Base-by-base conservation (phyloP, 2,113 vertebrate genomes). In the Brachypodius melanocephalos region DNA sequence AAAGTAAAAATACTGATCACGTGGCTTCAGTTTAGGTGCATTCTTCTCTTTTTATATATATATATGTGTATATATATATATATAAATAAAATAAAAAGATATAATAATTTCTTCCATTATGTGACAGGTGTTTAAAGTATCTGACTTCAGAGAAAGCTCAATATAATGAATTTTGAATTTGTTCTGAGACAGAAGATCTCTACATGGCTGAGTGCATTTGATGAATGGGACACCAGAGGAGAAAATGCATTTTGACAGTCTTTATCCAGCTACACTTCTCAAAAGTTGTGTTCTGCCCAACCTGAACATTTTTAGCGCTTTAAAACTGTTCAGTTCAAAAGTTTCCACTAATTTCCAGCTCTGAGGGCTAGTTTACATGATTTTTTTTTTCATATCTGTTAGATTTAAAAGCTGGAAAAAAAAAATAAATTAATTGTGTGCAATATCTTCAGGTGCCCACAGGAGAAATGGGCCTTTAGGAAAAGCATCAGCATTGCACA, bases 1-100 rank as follows among this genome's bases (percentile, higher is more conserved):
- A 14, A 58, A 63, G 40, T 10, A 29, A 68, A 75, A 58, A 14
- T 25, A 8, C 17, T 12, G 49, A 38, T 45, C 26, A 3, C 0
- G 0, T 22, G 16, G 17, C 42, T 76, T 75, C 3, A 2, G n/a
- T 25, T 73, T 45, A 16, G 17, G 38, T 58, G 45, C 10, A 0
- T 76, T 73, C 31, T 49, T 78, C 19, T 73, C 49, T 73, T 14
- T 38, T 9, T 38, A 38, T 8, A 38, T 38, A 38, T 38, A 38
- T 26, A 26, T 38, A 21, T n/a, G n/a, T n/a, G n/a, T n/a, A n/a
- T 38, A 38, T 38, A 38, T 8, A 38, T 38, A 38, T 38, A 38
- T 26, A 26, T 38, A 21, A 19, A 19, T 18, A 9, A 1, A 43
- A 43, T 42, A 11, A 65, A 48, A 77, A 75, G n/a, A 32, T 45